phyloP scores from a whole-genome alignment of 2,888 invertebrate species.

The Ichneumon xanthorius region DNA sequence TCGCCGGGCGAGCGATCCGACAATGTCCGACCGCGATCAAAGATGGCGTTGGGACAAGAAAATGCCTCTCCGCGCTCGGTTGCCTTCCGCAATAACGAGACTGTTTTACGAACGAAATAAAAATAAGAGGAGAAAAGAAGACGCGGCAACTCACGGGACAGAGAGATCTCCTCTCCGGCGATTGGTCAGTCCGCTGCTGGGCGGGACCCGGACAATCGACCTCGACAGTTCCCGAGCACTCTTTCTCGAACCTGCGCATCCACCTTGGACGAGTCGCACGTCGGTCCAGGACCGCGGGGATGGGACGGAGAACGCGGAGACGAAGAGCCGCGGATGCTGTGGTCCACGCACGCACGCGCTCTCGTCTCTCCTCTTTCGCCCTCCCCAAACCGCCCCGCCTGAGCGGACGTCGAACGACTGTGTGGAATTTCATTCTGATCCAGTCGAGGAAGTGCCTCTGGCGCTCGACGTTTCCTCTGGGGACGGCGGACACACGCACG shows the following conservation, averaged over 20 bases:
- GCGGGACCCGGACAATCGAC: conserved; percentile 80
- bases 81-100: conserved; percentile 51
- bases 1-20: conserved; percentile 65
- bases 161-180: conserved; percentile 69
- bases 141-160: conserved; percentile 43
- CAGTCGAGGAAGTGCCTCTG: conserved; percentile 4
- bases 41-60: conserved; percentile 83
- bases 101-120: conserved; percentile 42
- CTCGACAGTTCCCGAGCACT: conserved; percentile 72
- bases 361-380: conserved; percentile 17
- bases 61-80: conserved; percentile 71
- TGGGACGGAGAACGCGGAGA: conserved; percentile 26
- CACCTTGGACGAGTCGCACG: conserved; percentile 30
- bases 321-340: conserved; percentile 23
- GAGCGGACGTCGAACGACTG: conserved; percentile 13
- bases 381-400: neutral
- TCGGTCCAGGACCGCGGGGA: conserved; percentile 8
- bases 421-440: conserved; percentile 55
- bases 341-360: conserved; percentile 59
- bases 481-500: neutral
- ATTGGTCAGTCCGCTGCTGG: conserved; percentile 77
- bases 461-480: conserved; percentile 15
- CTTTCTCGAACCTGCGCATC: conserved; percentile 42
- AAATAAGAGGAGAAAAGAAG: conserved; percentile 26
- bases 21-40: conserved; percentile 77